phyloP scores from a whole-genome alignment of 2,113 vertebrate genomes.

The Seriola aureovittata region DNA sequence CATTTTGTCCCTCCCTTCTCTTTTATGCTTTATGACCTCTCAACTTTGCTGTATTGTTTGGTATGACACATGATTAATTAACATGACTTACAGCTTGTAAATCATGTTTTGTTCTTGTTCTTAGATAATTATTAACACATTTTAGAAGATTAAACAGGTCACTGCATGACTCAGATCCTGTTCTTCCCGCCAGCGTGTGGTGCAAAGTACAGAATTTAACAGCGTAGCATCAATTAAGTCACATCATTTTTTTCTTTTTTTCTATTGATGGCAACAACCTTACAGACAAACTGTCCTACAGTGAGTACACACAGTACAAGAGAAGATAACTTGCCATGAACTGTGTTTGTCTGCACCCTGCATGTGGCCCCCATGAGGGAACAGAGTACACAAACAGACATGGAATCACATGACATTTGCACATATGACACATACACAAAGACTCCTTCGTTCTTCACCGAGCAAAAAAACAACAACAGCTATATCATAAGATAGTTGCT shows the following conservation, averaged over 20 bases:
- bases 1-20: background rate
- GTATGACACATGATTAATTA: background rate
- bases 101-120: background rate
- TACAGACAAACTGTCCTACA: slow-evolving; percentile 7
- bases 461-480: slow-evolving; percentile 27
- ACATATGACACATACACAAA: slow-evolving; percentile 66
- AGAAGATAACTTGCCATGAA: slow-evolving; percentile 35
- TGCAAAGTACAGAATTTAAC: background rate
- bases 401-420: slow-evolving; percentile 64
- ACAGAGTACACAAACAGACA: slow-evolving; percentile 70
- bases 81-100: background rate
- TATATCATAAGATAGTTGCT: slow-evolving; percentile 27
- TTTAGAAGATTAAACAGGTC: background rate
- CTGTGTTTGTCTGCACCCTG: slow-evolving; percentile 42
- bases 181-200: background rate
- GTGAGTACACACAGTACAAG: background rate
- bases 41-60: background rate
- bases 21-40: background rate
- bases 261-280: background rate
- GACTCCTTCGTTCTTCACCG: slow-evolving; percentile 28
- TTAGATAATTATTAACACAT: slow-evolving; percentile 2
- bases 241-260: background rate
- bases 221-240: background rate
- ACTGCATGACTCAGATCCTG: background rate
- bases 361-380: slow-evolving; percentile 53